A percentile compares a stretch with the other conserved stretches of the same genome.
These are phyloP conservation scores for Hemaris fuciformis DNA, from an alignment of 2,888 invertebrate species.

Conservation along the genomic window DNA sequence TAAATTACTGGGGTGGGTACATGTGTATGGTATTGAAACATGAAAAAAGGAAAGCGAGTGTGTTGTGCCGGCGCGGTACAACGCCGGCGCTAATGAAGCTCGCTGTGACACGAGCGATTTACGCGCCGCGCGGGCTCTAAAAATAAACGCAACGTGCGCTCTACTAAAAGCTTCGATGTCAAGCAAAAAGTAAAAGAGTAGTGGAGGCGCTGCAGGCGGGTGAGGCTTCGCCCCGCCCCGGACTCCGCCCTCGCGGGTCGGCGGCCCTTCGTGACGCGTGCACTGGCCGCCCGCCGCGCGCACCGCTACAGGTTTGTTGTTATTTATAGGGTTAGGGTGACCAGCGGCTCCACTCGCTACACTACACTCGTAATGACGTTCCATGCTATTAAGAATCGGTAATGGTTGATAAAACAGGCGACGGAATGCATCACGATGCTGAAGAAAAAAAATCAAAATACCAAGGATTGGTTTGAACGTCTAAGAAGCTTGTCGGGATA, in stretches of 20 bases:
- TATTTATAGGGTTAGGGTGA: slow-evolving; percentile 18
- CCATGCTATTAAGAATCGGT: not conserved
- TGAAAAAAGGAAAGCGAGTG: not conserved
- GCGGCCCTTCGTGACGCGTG: slow-evolving; percentile 3
- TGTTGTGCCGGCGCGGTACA: not conserved
- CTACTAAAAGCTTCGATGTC: slow-evolving; percentile 18
- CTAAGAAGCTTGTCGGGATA: too few species aligned
- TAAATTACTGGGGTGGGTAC: not conserved
- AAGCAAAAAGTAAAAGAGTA: slow-evolving; percentile 11
- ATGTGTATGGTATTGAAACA: not conserved
- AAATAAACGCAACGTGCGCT: slow-evolving; percentile 12
- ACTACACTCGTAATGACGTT: not conserved
- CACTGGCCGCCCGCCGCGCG: not conserved
- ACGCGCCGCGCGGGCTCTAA: slow-evolving; percentile 5
- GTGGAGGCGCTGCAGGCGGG: slow-evolving; percentile 5
- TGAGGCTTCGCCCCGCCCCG: slow-evolving; percentile 17
- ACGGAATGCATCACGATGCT: not conserved
- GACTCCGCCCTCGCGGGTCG: slow-evolving; percentile 18
- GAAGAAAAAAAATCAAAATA: not conserved
- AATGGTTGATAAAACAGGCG: not conserved
- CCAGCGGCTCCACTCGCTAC: not conserved
- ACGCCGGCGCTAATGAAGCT: slow-evolving; percentile 2
- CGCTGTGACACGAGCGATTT: slow-evolving; percentile 2
- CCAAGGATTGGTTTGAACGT: not conserved
- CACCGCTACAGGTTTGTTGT: slow-evolving; percentile 13